Percentiles rank a stretch among this genome's conserved stretches.
These are phyloP conservation scores for Labeo calbasu DNA, from an alignment of 2,797 vertebrate species.

Conservation along the genomic window DNA sequence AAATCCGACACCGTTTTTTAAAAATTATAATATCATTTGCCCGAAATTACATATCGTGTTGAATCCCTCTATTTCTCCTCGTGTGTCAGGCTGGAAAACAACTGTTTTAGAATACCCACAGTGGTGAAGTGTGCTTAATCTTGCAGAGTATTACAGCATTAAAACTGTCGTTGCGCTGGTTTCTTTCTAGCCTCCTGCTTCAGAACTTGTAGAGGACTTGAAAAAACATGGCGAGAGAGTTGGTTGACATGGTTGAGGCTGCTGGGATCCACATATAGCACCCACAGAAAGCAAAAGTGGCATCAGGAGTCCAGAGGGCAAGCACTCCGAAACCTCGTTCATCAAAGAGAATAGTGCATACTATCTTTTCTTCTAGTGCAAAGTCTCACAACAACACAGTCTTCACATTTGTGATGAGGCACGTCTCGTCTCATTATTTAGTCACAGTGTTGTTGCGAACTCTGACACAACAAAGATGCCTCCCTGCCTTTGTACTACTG, in stretches of 20 bases:
- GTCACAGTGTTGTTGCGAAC: slow-evolving; percentile 36
- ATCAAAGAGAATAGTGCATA: slow-evolving; percentile 62
- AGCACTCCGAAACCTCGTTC: slow-evolving; percentile 44
- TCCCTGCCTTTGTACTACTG: slow-evolving; percentile 53
- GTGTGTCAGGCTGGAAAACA: neutral
- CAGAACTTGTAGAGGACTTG: neutral
- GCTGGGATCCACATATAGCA: slow-evolving; percentile 13
- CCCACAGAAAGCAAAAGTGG: slow-evolving; percentile 44
- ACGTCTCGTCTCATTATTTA: slow-evolving; percentile 48
- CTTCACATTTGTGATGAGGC: slow-evolving; percentile 53
- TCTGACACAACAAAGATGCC: slow-evolving; percentile 59
- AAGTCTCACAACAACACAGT: slow-evolving; percentile 52
- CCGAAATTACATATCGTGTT: neutral
- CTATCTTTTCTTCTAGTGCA: slow-evolving; percentile 52
- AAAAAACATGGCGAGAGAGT: slow-evolving; percentile 9
- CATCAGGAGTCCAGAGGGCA: slow-evolving; percentile 36
- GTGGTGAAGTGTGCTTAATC: neutral
- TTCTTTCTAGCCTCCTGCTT: slow-evolving; percentile 11
- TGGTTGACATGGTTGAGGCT: slow-evolving; percentile 14
- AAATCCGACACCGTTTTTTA: neutral
- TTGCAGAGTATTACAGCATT: slow-evolving; percentile 30
- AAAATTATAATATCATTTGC: no score
- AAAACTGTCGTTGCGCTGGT: neutral
- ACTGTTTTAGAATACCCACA: neutral
- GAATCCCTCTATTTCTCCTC: neutral